Evolutionary conservation across 1,140 invertebrate genomes (phyloP), one percentile per base, ranked within the genome.

Genomic region (Bicyclus anynana): DNA sequence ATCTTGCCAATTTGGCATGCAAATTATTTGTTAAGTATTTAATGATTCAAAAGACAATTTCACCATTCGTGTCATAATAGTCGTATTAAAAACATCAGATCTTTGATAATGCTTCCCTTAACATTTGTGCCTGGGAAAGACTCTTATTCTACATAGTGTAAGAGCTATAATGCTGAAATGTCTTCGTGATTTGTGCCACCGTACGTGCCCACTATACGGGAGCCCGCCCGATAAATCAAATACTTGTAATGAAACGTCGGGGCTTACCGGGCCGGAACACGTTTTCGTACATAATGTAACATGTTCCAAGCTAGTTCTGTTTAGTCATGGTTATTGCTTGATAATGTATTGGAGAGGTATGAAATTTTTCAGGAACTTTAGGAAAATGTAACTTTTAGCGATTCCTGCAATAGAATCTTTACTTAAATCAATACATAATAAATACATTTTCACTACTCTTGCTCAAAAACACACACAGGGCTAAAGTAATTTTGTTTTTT

Each of bases 161-260:
- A 51, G 33, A 18, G 35, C 12, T 38, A 38, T 35, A 21, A 13
- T 51, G 29, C 17, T 12, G 9, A 48, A 49, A 27, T 42, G n/a
- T 48, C 46, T 21, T 53, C 13, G 16, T 40, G 13, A 29, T 40
- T 48, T 51, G 33, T 47, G 35, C 23, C 35, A 17, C 46, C 54
- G 35, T 65, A 67, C 61, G 61, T 68, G 72, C 59, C 29, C 69
- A 62, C 65, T 65, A 48, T 69, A 66, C 65, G 58, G 60, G 50
- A 65, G 60, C 62, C 53, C 48, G 10, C 62, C 52, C 66, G 55
- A 80, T 80, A 80, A 80, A 80, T 80, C 77, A 80, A 72, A 77
- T 73, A 72, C 64, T 77, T 74, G 69, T 77, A 75, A 80, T 80
- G 74, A 80, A 80, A 77, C 60, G 74, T 77, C 75, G 59, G 62